Conservation (phyloP, 1,140 invertebrate genomes). For the Phthorimaea operculella region DNA sequence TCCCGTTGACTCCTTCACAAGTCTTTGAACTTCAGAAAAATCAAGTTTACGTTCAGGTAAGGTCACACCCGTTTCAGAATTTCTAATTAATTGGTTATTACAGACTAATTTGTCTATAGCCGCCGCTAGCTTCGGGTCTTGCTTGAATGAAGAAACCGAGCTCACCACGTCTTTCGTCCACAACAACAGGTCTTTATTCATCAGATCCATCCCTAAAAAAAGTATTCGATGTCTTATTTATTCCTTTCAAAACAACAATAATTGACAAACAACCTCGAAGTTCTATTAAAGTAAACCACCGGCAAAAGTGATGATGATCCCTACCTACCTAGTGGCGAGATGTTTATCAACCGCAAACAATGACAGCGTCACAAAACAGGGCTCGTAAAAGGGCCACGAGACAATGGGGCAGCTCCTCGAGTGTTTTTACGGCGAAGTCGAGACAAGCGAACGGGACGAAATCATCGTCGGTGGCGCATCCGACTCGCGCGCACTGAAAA, state of each 20-base stretch:
- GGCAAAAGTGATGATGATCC: constrained; percentile 60
- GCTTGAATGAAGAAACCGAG: constrained; percentile 30
- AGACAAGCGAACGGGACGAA: constrained; percentile 58
- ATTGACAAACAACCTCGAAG: constrained; percentile 52
- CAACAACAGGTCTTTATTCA: constrained; percentile 40
- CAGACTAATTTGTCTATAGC: constrained; percentile 46
- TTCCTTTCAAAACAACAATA: constrained; percentile 36
- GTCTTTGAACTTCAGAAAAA: constrained; percentile 43
- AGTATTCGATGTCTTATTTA: constrained; percentile 19
- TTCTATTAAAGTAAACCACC: constrained; percentile 52
- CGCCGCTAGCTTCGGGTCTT: constrained; percentile 38
- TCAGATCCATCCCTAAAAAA: constrained; percentile 48
- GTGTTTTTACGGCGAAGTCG: constrained; percentile 58
- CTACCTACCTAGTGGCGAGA: constrained; percentile 62
- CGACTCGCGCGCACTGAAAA: constrained; percentile 57
- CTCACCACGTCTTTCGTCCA: constrained; percentile 32
- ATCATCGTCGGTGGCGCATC: constrained; percentile 66
- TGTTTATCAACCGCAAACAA: constrained; percentile 68
- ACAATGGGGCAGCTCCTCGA: constrained; percentile 59
- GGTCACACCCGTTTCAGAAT: constrained; percentile 9
- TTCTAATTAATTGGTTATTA: constrained; percentile 9
- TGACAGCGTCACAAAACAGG: constrained; percentile 63
- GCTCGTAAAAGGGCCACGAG: constrained; percentile 63
- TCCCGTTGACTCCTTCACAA: constrained; percentile 25
- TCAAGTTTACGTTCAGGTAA: constrained; percentile 44